Conservation (phyloP, 2,888 invertebrate species). For the Synergus itoensis region DNA sequence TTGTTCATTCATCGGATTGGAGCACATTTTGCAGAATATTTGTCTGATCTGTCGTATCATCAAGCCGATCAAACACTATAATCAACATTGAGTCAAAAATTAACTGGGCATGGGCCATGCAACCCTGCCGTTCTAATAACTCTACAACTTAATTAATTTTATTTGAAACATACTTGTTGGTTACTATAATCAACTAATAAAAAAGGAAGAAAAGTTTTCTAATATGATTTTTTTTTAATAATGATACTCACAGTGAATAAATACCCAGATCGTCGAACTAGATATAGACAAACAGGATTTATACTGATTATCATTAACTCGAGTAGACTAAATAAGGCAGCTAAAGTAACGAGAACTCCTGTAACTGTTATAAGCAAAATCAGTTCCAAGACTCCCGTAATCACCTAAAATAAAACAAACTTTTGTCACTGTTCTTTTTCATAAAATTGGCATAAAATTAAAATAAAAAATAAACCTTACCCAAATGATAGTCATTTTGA, state of each 20-base stretch:
- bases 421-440: too few species aligned
- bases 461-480: slow-evolving; percentile 6
- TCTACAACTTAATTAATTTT: not conserved
- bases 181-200: not conserved
- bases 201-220: not conserved
- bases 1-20: not conserved
- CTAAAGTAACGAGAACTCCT: not conserved
- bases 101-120: slow-evolving; percentile 32
- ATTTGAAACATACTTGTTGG: not conserved
- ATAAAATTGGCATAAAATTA: not conserved
- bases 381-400: slow-evolving; percentile 2
- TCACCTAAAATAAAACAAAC: slow-evolving; percentile 6
- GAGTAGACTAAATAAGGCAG: slow-evolving; percentile 13
- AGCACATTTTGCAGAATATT: not conserved
- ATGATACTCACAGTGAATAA: slow-evolving; percentile 31
- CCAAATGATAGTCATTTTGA: slow-evolving; percentile 14
- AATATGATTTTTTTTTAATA: not conserved
- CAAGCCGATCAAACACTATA: slow-evolving; percentile 10
- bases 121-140: slow-evolving; percentile 17
- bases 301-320: slow-evolving; percentile 2
- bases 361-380: slow-evolving; percentile 2
- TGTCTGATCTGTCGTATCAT: not conserved
- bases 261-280: slow-evolving; percentile 1
- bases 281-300: slow-evolving; percentile 21
- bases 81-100: slow-evolving; percentile 27